phyloP scores from a whole-genome alignment of 2,797 vertebrate genomes.

The Notamacropus eugenii region DNA sequence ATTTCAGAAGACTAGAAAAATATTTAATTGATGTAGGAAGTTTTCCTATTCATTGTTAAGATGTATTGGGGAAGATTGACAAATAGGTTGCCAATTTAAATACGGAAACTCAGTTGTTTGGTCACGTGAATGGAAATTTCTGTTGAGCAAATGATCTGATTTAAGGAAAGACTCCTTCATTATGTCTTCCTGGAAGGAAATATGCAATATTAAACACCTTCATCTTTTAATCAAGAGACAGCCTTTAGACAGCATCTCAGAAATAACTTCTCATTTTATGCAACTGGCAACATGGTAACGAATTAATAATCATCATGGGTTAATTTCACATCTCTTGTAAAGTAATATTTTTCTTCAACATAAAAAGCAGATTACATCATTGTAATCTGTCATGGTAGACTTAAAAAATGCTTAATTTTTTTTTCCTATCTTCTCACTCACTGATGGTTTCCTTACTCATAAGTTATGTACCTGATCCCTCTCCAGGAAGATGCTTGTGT shows the following conservation, averaged over 20 bases:
- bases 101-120: constrained; percentile 1
- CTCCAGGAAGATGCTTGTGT: constrained; percentile 18
- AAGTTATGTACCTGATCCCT: rapidly evolving
- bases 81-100: constrained; percentile 36
- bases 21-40: not conserved
- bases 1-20: not conserved
- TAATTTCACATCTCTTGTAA: not conserved
- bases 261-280: not conserved
- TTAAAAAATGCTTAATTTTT: not conserved
- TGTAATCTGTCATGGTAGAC: not conserved
- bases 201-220: not conserved
- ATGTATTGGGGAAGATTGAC: not conserved
- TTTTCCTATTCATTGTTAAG: constrained; percentile 7
- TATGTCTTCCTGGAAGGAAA: not conserved
- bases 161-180: not conserved
- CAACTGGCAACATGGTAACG: not conserved
- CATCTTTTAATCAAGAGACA: not conserved
- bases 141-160: not conserved
- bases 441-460: not conserved
- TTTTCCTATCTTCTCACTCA: constrained; percentile 1
- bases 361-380: constrained; percentile 5
- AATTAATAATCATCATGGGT: not conserved
- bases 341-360: constrained; percentile 27
- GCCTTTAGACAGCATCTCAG: not conserved
- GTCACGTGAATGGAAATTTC: not conserved